These are phyloP conservation scores for Bactericera cockerelli DNA, from an alignment of 1,140 invertebrate genomes.

Conservation along the genomic window DNA sequence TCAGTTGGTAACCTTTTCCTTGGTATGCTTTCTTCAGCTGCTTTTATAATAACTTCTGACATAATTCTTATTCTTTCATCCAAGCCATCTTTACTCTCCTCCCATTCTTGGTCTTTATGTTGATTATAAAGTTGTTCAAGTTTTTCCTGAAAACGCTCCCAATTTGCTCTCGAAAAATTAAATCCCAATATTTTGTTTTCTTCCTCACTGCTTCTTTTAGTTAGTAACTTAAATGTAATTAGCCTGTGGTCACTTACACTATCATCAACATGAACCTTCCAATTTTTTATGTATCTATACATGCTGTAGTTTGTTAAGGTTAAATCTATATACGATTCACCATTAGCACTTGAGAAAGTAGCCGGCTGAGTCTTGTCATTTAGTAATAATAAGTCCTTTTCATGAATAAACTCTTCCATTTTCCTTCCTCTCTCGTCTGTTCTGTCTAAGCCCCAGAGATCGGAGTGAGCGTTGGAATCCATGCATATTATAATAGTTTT, in stretches of 20 bases:
- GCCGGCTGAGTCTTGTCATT: not conserved
- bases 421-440: not conserved
- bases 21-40: not conserved
- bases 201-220: not conserved
- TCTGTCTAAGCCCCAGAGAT: not conserved
- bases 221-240: not conserved
- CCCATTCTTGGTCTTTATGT: not conserved
- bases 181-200: not conserved
- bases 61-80: not conserved
- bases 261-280: constrained; percentile 1
- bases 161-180: not conserved
- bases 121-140: not conserved
- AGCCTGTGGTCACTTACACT: constrained; percentile 1
- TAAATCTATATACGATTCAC: constrained; percentile 6
- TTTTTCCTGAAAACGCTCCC: not conserved
- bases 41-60: not conserved
- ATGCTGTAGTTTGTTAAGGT: not conserved
- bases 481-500: not conserved
- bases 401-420: not conserved
- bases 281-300: not conserved
- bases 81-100: not conserved
- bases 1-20: not conserved
- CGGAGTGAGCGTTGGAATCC: not conserved
- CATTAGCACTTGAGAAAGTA: not conserved
- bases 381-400: not conserved